Percentiles rank a stretch among this genome's conserved stretches.
These are phyloP conservation scores for Spea hammondii DNA, from an alignment of 2,797 vertebrate genomes.

Conservation along the genomic window DNA sequence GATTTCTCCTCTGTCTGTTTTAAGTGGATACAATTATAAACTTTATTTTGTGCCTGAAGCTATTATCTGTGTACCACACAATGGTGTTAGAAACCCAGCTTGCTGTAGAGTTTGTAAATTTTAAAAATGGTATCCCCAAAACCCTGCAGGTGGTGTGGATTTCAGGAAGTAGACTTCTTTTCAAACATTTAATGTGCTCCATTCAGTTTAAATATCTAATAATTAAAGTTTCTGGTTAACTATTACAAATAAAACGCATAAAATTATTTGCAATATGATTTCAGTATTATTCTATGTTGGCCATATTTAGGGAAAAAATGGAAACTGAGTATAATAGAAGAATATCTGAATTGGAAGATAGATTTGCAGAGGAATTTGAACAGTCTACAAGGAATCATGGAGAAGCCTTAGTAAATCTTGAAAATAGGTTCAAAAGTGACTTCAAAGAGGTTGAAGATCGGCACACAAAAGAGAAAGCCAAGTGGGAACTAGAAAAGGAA, in stretches of 20 bases:
- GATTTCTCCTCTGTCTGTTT: too few species aligned
- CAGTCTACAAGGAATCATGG: conserved; percentile 71
- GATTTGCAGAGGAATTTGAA: conserved; percentile 77
- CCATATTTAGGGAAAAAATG: conserved; percentile 81
- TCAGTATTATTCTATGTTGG: conserved; percentile 71
- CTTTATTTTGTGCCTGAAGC: too few species aligned
- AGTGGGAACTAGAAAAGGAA: conserved; percentile 69
- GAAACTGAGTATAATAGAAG: conserved; percentile 80
- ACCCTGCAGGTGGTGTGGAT: too few species aligned
- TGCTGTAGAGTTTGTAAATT: too few species aligned
- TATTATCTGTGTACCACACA: too few species aligned
- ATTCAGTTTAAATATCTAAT: too few species aligned
- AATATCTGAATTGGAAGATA: conserved; percentile 75
- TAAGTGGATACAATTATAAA: too few species aligned
- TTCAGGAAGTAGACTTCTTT: not conserved
- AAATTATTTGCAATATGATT: conserved; percentile 42
- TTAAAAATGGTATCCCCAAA: too few species aligned
- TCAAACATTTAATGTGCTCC: too few species aligned
- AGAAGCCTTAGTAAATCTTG: conserved; percentile 66
- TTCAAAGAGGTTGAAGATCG: conserved; percentile 66
- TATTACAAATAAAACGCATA: not conserved
- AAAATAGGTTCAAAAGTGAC: conserved; percentile 70
- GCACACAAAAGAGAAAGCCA: conserved; percentile 67
- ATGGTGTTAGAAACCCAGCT: too few species aligned
- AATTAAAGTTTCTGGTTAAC: too few species aligned